Conservation (phyloP, 1,140 invertebrate species). For the Nomia melanderi region DNA sequence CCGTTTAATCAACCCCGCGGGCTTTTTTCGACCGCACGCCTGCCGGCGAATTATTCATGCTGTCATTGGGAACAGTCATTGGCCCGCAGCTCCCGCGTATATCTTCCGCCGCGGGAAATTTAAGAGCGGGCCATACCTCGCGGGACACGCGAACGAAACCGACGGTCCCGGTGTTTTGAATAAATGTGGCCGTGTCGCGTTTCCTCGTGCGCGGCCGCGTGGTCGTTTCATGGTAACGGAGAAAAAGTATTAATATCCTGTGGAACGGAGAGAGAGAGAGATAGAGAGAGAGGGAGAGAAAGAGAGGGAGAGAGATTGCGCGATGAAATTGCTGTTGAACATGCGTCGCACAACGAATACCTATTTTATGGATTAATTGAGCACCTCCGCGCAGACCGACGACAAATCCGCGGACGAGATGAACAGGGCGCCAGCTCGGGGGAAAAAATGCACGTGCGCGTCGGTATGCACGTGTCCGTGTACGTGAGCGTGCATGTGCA, state of each 20-base stretch:
- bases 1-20: neutral
- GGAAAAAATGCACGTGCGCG: slow-evolving; percentile 10
- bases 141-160: slow-evolving; percentile 33
- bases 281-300: neutral
- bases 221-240: slow-evolving; percentile 34
- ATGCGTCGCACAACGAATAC: slow-evolving; percentile 25
- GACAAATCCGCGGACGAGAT: neutral
- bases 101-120: slow-evolving; percentile 37
- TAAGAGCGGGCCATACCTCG: slow-evolving; percentile 41
- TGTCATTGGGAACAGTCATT: slow-evolving; percentile 35
- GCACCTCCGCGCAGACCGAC: neutral
- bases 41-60: neutral
- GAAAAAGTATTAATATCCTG: too few relatives aligned
- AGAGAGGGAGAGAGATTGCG: slow-evolving; percentile 4
- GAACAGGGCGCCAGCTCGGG: neutral
- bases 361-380: slow-evolving; percentile 58
- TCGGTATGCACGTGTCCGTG: too few relatives aligned
- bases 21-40: neutral
- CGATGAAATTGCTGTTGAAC: slow-evolving; percentile 52
- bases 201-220: slow-evolving; percentile 30
- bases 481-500: too few relatives aligned
- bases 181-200: slow-evolving; percentile 52
- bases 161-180: slow-evolving; percentile 34
- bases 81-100: neutral
- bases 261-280: neutral